Evolutionary conservation across 2,797 vertebrate species (phyloP).

Genomic region (Silurus aristotelis): DNA sequence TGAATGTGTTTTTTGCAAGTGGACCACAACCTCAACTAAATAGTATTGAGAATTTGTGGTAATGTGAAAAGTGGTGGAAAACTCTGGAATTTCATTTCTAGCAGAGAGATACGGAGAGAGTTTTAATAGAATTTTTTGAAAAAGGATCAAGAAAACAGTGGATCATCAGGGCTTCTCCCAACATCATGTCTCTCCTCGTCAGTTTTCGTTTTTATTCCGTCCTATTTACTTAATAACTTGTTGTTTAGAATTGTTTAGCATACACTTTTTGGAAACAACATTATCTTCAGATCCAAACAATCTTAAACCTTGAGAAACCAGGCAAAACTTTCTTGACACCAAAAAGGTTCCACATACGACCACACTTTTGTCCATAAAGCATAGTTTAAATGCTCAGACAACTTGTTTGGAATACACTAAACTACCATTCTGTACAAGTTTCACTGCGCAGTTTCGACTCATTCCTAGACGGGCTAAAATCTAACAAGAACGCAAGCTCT

Average conservation of each 20-base stretch:
- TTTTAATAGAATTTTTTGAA: too few species aligned
- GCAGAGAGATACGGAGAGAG: background rate
- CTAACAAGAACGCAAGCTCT: background rate
- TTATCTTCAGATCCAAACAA: conserved; percentile 4
- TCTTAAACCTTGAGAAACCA: background rate
- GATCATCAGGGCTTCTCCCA: background rate
- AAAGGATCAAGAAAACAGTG: too few species aligned
- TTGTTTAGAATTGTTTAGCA: background rate
- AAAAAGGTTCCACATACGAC: background rate
- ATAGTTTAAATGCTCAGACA: background rate
- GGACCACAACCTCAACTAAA: background rate
- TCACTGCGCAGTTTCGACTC: background rate
- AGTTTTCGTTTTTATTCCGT: background rate
- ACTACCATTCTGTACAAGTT: background rate
- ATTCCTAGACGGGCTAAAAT: background rate
- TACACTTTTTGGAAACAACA: background rate
- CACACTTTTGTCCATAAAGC: background rate
- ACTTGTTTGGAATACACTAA: background rate
- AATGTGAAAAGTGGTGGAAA: background rate
- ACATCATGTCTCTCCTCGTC: background rate
- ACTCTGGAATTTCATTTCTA: background rate
- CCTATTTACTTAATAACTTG: background rate
- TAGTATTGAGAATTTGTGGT: background rate
- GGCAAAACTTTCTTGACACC: background rate
- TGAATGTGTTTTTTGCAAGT: background rate